A percentile compares a stretch with the other conserved stretches of the same genome.
phyloP scores from a whole-genome alignment of 1,140 invertebrate genomes.

The Drosophila bocki region DNA sequence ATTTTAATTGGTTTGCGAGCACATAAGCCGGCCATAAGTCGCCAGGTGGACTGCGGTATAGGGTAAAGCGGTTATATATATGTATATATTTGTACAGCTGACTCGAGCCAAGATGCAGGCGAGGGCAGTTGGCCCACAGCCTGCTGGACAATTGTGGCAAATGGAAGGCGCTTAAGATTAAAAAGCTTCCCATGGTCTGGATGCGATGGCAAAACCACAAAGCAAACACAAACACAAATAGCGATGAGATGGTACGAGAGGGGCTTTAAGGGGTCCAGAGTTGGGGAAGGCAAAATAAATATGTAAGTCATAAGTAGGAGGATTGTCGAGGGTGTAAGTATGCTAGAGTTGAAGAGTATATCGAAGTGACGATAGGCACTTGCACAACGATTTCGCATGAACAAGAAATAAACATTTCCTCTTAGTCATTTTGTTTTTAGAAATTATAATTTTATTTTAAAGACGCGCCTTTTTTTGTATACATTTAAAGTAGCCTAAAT shows the following conservation, averaged over 20 bases:
- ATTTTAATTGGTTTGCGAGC: constrained; percentile 79
- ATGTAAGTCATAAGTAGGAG: constrained; percentile 2
- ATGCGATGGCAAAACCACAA: constrained; percentile 71
- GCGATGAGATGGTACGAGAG: constrained; percentile 19
- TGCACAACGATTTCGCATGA: neutral
- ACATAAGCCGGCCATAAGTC: constrained; percentile 74
- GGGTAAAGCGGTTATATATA: constrained; percentile 26
- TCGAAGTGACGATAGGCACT: neutral
- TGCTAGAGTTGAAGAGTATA: neutral
- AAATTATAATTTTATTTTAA: too few relatives aligned
- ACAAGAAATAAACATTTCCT: neutral
- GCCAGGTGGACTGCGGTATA: constrained; percentile 44
- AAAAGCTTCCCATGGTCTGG: constrained; percentile 58
- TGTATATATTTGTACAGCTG: constrained; percentile 33
- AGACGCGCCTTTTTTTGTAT: too few relatives aligned
- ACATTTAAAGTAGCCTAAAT: too few relatives aligned
- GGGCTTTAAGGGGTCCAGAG: neutral
- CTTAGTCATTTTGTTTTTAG: too few relatives aligned
- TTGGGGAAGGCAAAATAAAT: constrained; percentile 29
- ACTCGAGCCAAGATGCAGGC: constrained; percentile 39
- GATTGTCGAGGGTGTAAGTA: neutral
- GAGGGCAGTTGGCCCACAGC: constrained; percentile 15
- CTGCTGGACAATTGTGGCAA: constrained; percentile 77
- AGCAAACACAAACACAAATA: constrained; percentile 78
- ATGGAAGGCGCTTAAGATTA: constrained; percentile 82